Evolutionary conservation across 2,888 invertebrate genomes (phyloP).

Genomic region (Acleris holmiana): DNA sequence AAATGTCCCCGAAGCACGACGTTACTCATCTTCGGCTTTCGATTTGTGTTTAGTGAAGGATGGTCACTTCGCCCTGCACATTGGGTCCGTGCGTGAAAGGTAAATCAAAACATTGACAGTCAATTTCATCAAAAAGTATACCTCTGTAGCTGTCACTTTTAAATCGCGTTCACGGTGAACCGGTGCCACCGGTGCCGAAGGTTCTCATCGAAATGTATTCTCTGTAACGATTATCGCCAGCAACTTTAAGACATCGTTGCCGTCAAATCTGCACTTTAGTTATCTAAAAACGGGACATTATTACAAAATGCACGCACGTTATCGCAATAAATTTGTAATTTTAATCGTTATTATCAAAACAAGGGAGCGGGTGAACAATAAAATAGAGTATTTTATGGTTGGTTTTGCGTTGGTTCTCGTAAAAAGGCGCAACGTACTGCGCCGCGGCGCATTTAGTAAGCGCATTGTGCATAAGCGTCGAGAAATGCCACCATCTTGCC

Average conservation of each 20-base stretch:
- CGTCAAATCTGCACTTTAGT: slow-evolving; percentile 62
- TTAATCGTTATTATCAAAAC: slow-evolving; percentile 80
- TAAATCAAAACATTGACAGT: slow-evolving; percentile 2
- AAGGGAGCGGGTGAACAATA: slow-evolving; percentile 70
- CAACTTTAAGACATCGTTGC: slow-evolving; percentile 51
- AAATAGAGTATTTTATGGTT: slow-evolving; percentile 71
- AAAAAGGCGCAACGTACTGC: slow-evolving; percentile 63
- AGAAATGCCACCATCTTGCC: slow-evolving; percentile 55
- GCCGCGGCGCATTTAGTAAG: slow-evolving; percentile 61
- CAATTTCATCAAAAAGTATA: not conserved
- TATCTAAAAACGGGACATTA: slow-evolving; percentile 58
- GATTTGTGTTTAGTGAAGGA: slow-evolving; percentile 13
- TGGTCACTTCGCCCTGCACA: slow-evolving; percentile 2
- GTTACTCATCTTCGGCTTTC: slow-evolving; percentile 9
- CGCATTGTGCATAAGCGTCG: slow-evolving; percentile 63
- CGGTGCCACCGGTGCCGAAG: slow-evolving; percentile 1
- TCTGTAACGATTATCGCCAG: slow-evolving; percentile 55
- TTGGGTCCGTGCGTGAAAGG: slow-evolving; percentile 5
- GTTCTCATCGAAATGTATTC: slow-evolving; percentile 49
- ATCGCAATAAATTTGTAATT: slow-evolving; percentile 75
- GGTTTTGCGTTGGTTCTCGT: slow-evolving; percentile 64
- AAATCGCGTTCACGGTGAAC: slow-evolving; percentile 25
- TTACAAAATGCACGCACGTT: slow-evolving; percentile 43
- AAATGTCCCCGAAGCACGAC: slow-evolving; percentile 23
- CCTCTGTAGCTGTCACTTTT: slow-evolving; percentile 6